Percentiles rank a stretch among this genome's conserved stretches.
phyloP scores from a whole-genome alignment of 1,140 invertebrate genomes.

The Drosophila novamexicana region DNA sequence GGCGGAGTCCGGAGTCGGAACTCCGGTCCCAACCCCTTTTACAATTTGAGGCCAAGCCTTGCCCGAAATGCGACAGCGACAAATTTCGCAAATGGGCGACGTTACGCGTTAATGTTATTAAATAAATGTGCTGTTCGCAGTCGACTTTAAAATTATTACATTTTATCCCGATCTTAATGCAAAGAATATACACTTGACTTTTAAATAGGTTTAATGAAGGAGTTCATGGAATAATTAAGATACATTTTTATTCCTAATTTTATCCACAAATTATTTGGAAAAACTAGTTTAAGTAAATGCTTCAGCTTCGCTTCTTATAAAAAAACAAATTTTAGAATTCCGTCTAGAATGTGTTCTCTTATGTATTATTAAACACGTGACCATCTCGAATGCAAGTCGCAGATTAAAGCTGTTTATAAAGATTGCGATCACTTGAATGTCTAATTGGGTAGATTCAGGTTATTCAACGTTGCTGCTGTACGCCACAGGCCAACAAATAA shows the following conservation, averaged over 20 bases:
- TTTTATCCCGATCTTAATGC: neutral
- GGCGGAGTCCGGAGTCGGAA: neutral
- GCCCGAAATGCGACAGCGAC: slow-evolving; percentile 19
- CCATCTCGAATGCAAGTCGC: neutral
- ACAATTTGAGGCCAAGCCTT: neutral
- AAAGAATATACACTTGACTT: neutral
- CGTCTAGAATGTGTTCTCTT: too few species aligned
- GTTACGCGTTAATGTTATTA: slow-evolving; percentile 23
- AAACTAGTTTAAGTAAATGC: too few species aligned
- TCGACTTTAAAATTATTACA: slow-evolving; percentile 5
- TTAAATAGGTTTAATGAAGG: too few species aligned
- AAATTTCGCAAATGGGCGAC: slow-evolving; percentile 18
- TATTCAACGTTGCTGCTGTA: neutral
- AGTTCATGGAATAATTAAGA: too few species aligned
- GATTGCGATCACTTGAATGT: neutral
- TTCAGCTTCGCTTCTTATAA: too few species aligned
- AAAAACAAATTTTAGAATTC: too few species aligned
- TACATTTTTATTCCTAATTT: too few species aligned
- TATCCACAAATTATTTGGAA: too few species aligned
- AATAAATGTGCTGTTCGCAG: neutral
- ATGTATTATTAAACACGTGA: too few species aligned
- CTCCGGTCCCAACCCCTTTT: neutral
- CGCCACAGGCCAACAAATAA: neutral
- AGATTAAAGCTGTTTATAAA: neutral
- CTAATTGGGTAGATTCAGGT: neutral